phyloP scores from a whole-genome alignment of 2,797 vertebrate species.

The Pseudochromis fuscus region DNA sequence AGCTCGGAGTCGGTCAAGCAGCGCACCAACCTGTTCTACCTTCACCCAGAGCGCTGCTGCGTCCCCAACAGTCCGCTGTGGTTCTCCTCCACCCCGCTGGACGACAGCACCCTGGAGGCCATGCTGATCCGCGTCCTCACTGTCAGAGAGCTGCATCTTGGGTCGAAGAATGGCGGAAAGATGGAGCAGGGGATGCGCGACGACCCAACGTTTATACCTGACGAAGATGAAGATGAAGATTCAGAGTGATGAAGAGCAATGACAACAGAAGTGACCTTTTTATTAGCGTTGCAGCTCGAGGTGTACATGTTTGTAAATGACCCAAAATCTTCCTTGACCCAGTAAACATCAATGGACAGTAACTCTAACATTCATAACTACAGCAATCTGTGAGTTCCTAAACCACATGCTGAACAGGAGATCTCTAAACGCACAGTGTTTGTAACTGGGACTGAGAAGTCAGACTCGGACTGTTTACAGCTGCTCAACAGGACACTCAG shows the following conservation, averaged over 20 bases:
- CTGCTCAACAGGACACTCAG: slow-evolving; percentile 20
- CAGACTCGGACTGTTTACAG: slow-evolving; percentile 17
- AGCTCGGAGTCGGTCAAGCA: slow-evolving; percentile 98
- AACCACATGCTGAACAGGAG: slow-evolving; percentile 6
- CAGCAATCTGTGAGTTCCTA: too few species aligned
- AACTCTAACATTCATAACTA: too few species aligned
- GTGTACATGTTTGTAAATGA: slow-evolving; percentile 57
- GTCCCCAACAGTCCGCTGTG: slow-evolving; percentile 98
- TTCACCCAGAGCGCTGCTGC: slow-evolving; percentile 96
- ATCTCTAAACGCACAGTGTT: slow-evolving; percentile 1
- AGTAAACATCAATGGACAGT: slow-evolving; percentile 30
- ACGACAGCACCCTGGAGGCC: slow-evolving; percentile 92
- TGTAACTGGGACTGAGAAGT: too few species aligned
- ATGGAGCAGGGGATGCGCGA: neutral
- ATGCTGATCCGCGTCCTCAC: slow-evolving; percentile 97
- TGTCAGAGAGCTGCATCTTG: slow-evolving; percentile 93
- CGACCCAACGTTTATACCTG: slow-evolving; percentile 52
- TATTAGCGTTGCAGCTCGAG: slow-evolving; percentile 13
- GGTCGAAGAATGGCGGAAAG: neutral
- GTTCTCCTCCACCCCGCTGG: slow-evolving; percentile 94
- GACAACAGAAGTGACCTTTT: slow-evolving; percentile 55
- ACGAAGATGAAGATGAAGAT: slow-evolving; percentile 52
- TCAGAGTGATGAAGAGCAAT: slow-evolving; percentile 57
- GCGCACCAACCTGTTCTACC: slow-evolving; percentile 95
- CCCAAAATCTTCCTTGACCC: slow-evolving; percentile 26